Evolutionary conservation across 1,140 invertebrate species (phyloP).

Genomic region (Bombyx mori): DNA sequence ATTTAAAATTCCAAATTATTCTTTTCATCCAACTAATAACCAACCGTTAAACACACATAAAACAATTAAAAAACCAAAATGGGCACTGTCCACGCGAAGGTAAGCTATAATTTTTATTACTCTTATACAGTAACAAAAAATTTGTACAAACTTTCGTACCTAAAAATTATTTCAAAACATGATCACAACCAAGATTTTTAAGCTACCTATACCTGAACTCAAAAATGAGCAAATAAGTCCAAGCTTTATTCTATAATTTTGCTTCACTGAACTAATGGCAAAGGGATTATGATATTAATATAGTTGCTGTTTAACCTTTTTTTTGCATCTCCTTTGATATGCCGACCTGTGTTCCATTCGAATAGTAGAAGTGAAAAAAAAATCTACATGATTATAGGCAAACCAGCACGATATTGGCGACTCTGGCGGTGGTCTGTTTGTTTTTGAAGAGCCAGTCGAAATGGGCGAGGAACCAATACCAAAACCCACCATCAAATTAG

Average conservation of each 20-base stretch:
- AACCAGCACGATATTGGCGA: conserved; percentile 22
- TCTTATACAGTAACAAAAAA: neutral
- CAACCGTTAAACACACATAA: neutral
- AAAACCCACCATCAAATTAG: conserved; percentile 45
- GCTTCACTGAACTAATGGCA: too few relatives aligned
- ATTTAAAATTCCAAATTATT: conserved; percentile 18
- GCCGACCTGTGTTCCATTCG: too few relatives aligned
- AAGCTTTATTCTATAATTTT: too few relatives aligned
- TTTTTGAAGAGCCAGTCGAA: conserved; percentile 38
- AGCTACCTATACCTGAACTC: too few relatives aligned
- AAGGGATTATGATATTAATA: too few relatives aligned
- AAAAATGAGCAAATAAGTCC: too few relatives aligned
- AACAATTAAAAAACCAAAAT: conserved; percentile 11
- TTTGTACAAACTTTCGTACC: neutral
- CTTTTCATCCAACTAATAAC: neutral
- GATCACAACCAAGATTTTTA: too few relatives aligned
- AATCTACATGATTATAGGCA: conserved; percentile 23
- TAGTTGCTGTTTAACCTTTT: too few relatives aligned
- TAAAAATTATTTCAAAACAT: too few relatives aligned
- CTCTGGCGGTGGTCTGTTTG: conserved; percentile 36
- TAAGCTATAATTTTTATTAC: conserved; percentile 7
- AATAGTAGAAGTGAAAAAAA: too few relatives aligned
- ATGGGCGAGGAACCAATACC: conserved; percentile 33
- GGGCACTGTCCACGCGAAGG: conserved; percentile 38
- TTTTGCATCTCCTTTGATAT: too few relatives aligned